Conservation (phyloP, 2,888 invertebrate species). For the Andricus curvator region DNA sequence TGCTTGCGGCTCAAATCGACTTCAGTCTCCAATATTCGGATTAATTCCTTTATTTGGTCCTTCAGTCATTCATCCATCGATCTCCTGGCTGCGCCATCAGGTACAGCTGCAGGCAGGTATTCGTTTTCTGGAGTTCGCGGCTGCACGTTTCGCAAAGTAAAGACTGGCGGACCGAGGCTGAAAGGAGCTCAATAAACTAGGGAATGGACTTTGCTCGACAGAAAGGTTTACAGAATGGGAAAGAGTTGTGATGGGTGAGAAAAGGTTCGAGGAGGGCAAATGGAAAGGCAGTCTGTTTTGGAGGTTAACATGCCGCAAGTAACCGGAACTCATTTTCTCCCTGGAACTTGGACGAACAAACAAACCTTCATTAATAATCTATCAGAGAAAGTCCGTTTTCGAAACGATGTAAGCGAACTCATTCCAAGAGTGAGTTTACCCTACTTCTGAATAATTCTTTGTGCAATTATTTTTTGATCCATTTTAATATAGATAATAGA, state of each 20-base stretch:
- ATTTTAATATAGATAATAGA: no score
- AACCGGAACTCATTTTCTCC: conserved; percentile 53
- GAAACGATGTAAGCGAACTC: background rate
- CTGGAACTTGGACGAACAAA: conserved; percentile 44
- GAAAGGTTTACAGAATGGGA: conserved; percentile 13
- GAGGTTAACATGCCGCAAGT: conserved; percentile 43
- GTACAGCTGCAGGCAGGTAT: background rate
- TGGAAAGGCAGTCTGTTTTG: conserved; percentile 13
- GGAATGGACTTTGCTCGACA: conserved; percentile 53
- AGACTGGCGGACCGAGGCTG: conserved; percentile 42
- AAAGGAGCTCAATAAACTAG: conserved; percentile 56
- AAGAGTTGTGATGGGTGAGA: conserved; percentile 4
- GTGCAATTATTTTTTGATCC: background rate
- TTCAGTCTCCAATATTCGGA: background rate
- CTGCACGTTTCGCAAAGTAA: conserved; percentile 48
- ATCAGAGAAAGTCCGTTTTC: conserved; percentile 42
- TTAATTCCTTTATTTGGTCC: background rate
- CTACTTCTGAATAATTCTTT: background rate
- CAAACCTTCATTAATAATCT: conserved; percentile 59
- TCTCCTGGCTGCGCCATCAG: conserved; percentile 19
- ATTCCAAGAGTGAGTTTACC: background rate
- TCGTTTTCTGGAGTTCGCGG: conserved; percentile 36
- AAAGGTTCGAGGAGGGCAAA: conserved; percentile 1
- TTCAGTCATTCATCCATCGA: conserved; percentile 15
- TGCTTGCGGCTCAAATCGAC: background rate